phyloP scores from a whole-genome alignment of 2,797 vertebrate species.

The Lutjanus argentimaculatus region DNA sequence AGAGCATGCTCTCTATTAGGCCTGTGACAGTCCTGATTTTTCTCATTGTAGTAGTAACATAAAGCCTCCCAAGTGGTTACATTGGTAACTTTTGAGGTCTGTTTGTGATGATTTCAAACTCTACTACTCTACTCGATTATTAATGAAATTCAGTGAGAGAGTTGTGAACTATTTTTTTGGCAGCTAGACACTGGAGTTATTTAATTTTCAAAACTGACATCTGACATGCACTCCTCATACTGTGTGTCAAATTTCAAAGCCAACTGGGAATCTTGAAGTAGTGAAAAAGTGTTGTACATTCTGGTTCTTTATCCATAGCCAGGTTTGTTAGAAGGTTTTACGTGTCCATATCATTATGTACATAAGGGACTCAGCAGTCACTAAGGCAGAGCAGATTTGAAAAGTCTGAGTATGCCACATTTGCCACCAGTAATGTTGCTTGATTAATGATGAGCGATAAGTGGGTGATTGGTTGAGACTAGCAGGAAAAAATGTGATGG shows the following conservation, averaged over 20 bases:
- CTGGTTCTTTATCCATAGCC: too few relatives aligned
- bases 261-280: too few relatives aligned
- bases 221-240: neutral
- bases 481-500: neutral
- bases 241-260: neutral
- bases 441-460: neutral
- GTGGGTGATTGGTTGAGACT: neutral
- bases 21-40: neutral
- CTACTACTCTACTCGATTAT: neutral
- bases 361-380: neutral
- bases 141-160: neutral
- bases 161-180: neutral
- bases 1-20: slow-evolving; percentile 18
- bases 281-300: too few relatives aligned
- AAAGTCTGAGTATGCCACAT: neutral
- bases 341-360: neutral
- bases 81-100: neutral
- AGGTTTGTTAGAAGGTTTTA: neutral
- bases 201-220: neutral
- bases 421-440: neutral
- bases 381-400: neutral
- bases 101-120: neutral
- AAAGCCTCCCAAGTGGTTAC: neutral
- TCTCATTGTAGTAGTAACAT: slow-evolving; percentile 5
- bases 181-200: neutral